These are phyloP conservation scores for Nycticryphes semicollaris DNA, from an alignment of 2,113 vertebrate species.

Conservation along the genomic window DNA sequence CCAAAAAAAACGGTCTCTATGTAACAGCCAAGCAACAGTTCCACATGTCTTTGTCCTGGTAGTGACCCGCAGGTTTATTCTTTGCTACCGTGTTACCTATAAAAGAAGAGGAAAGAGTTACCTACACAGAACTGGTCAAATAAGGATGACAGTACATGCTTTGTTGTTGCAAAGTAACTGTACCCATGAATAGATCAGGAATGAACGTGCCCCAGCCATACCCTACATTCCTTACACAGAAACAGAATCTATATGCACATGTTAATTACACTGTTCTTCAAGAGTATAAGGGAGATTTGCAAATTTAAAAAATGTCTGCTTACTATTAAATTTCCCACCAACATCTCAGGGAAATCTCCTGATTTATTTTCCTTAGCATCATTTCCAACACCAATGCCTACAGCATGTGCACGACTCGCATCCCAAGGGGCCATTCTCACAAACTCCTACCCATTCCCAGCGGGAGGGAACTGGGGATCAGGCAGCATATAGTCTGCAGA, in stretches of 20 bases:
- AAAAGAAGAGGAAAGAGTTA: slow-evolving; percentile 57
- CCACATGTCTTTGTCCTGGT: not conserved
- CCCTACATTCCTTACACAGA: not conserved
- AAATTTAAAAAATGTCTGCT: not conserved
- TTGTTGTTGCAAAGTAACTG: not conserved
- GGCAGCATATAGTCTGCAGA: not conserved
- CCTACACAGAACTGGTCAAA: not conserved
- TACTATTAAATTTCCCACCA: not conserved
- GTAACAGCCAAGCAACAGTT: not conserved
- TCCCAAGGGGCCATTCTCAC: not conserved
- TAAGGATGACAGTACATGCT: fast-evolving
- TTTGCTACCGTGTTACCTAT: slow-evolving; percentile 95
- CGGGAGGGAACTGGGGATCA: not conserved
- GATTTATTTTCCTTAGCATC: not conserved
- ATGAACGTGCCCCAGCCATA: not conserved
- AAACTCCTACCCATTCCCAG: not conserved
- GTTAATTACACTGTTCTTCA: not conserved
- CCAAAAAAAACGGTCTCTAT: not conserved
- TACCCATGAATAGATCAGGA: not conserved
- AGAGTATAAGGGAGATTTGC: not conserved
- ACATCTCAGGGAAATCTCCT: not conserved
- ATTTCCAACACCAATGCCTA: not conserved
- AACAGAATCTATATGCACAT: not conserved
- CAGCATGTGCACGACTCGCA: not conserved
- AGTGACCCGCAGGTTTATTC: not conserved